Base-by-base conservation (phyloP, 2,113 vertebrate species). In the Bufo gargarizans region DNA sequence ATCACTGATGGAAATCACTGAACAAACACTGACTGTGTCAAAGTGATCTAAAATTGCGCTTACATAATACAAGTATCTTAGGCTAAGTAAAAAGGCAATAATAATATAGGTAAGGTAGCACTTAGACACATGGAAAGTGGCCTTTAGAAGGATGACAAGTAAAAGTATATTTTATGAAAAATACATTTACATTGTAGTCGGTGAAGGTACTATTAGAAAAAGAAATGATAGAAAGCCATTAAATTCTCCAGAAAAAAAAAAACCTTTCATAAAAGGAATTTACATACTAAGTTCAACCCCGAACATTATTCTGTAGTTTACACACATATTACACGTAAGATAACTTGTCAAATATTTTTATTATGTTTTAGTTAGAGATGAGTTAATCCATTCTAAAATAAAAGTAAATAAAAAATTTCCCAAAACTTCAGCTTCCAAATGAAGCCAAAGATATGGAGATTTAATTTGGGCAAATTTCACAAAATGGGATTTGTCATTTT, bases 131-230 rank as follows among this genome's bases (percentile, higher is more conserved):
- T 50, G 14, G 63, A 22, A 17, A 69, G n/a, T 69, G 45, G 2
- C 81, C 16, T 83, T 53, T n/a, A 82, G 61, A 12, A 61, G 61
- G 55, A 56, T 82, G 0, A 90, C 67, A 10, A 72, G 88, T 90
- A 63, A 90, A 7, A 53, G 49, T 77, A 71, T 65, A 69, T 71
- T 76, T 87, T 63, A 90, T 74, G 77, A 77, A 86, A 88, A 82
- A 22, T 79, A 78, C 59, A 88, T 90, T 86, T 13, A 33, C 11
- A 87, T 74, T 45, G 76, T 74, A 90, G 12, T 10, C 86, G 17
- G 11, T 71, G 43, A 81, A 87, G 56, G 65, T 22, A 45, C 50
- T 82, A 81, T 61, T 72, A 81, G 65, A 72, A 13, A 11, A 33
- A 33, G 33, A 67, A 87, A 61, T 59, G 33, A 72, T 72, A 87